These are phyloP conservation scores for Scatophagus argus DNA, from an alignment of 2,113 vertebrate species.

Conservation along the genomic window DNA sequence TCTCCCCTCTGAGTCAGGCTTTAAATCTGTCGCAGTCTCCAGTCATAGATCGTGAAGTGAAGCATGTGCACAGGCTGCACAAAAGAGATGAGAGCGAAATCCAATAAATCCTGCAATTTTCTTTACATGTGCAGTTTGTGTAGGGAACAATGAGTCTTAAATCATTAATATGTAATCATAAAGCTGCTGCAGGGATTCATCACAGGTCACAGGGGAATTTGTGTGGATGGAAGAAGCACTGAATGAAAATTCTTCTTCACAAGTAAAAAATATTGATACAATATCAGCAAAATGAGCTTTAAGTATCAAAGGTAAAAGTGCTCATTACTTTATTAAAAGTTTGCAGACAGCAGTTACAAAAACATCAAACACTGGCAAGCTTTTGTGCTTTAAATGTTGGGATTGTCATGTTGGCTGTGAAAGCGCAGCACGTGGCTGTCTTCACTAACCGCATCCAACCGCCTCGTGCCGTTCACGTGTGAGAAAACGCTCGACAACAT, in stretches of 20 bases:
- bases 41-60: neutral
- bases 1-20: neutral
- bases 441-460: no score
- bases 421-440: no score
- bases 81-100: neutral
- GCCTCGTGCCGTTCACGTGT: no score
- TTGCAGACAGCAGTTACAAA: neutral
- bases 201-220: neutral
- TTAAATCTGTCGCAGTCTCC: neutral
- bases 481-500: no score
- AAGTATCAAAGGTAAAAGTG: neutral
- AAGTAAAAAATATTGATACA: neutral
- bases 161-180: neutral
- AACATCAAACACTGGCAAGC: no score
- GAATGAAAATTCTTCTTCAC: no score
- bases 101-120: neutral
- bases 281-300: no score
- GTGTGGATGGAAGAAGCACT: neutral
- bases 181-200: neutral
- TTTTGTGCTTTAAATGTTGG: no score
- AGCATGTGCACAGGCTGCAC: neutral
- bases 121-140: neutral
- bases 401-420: no score
- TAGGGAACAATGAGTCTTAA: neutral
- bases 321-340: neutral